These are phyloP conservation scores for Tiaroga cobitis DNA, from an alignment of 2,797 vertebrate genomes.

Conservation along the genomic window DNA sequence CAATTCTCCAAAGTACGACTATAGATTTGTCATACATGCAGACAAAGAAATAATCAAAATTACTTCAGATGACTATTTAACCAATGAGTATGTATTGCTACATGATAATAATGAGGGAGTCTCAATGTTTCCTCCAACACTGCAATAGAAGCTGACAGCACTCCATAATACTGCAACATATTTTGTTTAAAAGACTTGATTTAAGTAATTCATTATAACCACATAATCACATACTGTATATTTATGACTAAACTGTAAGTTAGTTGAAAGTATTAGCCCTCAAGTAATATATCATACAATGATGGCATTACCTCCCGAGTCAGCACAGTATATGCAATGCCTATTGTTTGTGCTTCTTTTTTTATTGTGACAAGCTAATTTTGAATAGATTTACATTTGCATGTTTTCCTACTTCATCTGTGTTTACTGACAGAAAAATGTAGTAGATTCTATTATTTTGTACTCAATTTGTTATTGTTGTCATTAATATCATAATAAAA, in stretches of 20 bases:
- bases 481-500: background rate
- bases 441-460: background rate
- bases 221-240: background rate
- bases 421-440: background rate
- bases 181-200: background rate
- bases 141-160: background rate
- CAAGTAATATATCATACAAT: background rate
- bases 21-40: conserved; percentile 20
- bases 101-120: background rate
- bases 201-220: background rate
- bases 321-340: too few relatives aligned
- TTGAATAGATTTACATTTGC: background rate
- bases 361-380: background rate
- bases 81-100: background rate
- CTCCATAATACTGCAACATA: conserved; percentile 2
- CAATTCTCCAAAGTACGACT: accelerated
- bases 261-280: background rate
- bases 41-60: conserved; percentile 15
- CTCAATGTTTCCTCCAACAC: conserved; percentile 19
- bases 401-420: background rate
- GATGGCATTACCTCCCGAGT: background rate
- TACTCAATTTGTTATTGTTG: background rate
- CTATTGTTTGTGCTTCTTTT: background rate
- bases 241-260: background rate
- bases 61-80: accelerated